Evolutionary conservation across 1,140 invertebrate species (phyloP).

Genomic region (Acromyrmex heyeri): DNA sequence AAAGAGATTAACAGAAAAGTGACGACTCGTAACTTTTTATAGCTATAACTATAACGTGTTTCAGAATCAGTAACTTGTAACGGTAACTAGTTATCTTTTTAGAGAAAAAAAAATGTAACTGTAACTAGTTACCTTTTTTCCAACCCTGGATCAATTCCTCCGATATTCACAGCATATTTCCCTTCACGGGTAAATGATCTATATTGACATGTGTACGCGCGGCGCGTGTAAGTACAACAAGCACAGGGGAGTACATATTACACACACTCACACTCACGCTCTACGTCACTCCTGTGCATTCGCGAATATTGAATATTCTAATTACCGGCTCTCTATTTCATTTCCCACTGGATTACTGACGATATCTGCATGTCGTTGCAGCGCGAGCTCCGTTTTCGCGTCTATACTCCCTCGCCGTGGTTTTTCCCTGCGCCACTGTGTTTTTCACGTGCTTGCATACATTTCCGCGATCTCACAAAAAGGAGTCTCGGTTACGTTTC

Average conservation of each 20-base stretch:
- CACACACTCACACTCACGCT: background rate
- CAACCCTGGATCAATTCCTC: background rate
- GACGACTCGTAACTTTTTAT: no score
- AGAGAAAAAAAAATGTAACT: no score
- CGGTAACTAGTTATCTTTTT: no score
- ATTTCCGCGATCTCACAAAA: slow-evolving; percentile 40
- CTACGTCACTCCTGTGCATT: slow-evolving; percentile 26
- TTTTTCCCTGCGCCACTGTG: background rate
- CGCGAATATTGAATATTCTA: slow-evolving; percentile 75
- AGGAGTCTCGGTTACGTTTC: background rate
- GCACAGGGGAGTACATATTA: background rate
- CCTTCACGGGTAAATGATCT: background rate
- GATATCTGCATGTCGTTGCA: slow-evolving; percentile 43
- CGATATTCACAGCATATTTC: slow-evolving; percentile 24
- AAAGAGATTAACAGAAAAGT: no score
- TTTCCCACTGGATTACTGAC: slow-evolving; percentile 68
- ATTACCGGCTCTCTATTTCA: slow-evolving; percentile 75
- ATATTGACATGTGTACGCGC: background rate
- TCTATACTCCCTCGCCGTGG: slow-evolving; percentile 14
- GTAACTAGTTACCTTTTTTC: no score
- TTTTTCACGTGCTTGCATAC: slow-evolving; percentile 31
- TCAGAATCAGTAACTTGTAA: no score
- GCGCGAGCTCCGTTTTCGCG: background rate
- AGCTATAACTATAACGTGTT: no score
- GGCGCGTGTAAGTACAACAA: background rate